Base-by-base conservation (phyloP, 2,113 vertebrate genomes). In the Gymnocephalus cernua region DNA sequence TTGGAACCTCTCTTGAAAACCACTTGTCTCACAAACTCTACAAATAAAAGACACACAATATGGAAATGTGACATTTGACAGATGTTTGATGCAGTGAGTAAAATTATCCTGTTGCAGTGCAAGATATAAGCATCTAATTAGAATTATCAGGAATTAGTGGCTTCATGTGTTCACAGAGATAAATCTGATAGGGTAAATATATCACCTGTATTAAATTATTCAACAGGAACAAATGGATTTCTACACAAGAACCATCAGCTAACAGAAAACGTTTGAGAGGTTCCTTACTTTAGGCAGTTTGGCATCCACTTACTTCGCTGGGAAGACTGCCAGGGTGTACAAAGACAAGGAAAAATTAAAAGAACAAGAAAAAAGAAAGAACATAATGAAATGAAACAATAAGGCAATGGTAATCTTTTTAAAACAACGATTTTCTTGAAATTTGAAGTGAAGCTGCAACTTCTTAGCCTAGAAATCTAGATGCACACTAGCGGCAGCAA, bases 241-340 rank as follows among this genome's bases (percentile, higher is more conserved):
- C 50, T 2, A 64, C 50, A 68, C 4, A 48, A 23, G 25, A 35
- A 38, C 21, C 11, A 19, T 64, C 8, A 25, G 13, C 16, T 27
- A 1, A 64, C n/a, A 50, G 15, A 51, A 58, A 51, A 45, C 0
- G 3, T 15, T 23, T 38, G 10, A 47, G 48, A 48, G 35, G 14
- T 47, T 65, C 18, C 4, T 56, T 48, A 50, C 44, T 73, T 57
- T 27, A 5, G 69, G 4, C 38, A 35, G 48, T 57, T 47, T 72
- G 68, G 50, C 77, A 64, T 44, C 10, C 25, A 21, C 50, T n/a
- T 4, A 16, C 41, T 14, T 71, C 25, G 47, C 50, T 57, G 10
- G 67, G 59, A 63, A 25, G 19, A 79, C 21, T 35, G 68, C 58
- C 68, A 79, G 59, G 25, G 4, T 53, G 23, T 38, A 45, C 48